A percentile compares a stretch with the other conserved stretches of the same genome.
Conservation (phyloP, 2,888 invertebrate species). For the Clanis bilineata region DNA sequence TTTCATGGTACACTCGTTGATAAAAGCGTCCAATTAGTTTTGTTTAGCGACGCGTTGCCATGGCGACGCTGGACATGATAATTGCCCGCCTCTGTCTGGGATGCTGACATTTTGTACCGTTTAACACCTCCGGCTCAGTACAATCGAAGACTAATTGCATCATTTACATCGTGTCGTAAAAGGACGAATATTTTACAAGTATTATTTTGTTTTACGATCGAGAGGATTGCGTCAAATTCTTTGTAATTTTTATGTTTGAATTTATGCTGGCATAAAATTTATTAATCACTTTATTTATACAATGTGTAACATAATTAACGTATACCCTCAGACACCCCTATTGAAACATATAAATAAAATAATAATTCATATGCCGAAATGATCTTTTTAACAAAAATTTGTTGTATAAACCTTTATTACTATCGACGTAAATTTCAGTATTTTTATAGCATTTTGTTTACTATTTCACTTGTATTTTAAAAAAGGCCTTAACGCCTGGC, state of each 20-base stretch:
- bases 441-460: too few species aligned
- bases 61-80: conserved; percentile 62
- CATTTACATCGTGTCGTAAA: conserved; percentile 1
- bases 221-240: not conserved
- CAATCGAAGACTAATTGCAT: conserved; percentile 18
- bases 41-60: conserved; percentile 65
- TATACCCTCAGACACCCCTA: too few species aligned
- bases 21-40: conserved; percentile 68
- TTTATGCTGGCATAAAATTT: not conserved
- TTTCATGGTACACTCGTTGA: conserved; percentile 47
- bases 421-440: too few species aligned
- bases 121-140: conserved; percentile 49
- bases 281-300: not conserved
- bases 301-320: too few species aligned
- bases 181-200: conserved; percentile 8
- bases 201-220: not conserved
- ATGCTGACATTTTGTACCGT: conserved; percentile 58
- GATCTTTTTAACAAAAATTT: too few species aligned
- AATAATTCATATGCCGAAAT: too few species aligned
- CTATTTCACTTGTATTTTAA: too few species aligned
- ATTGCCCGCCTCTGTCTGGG: conserved; percentile 56
- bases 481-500: too few species aligned
- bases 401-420: too few species aligned
- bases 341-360: too few species aligned
- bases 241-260: not conserved